These are phyloP conservation scores for Catonia carolina DNA, from an alignment of 2,888 invertebrate genomes.

Conservation along the genomic window DNA sequence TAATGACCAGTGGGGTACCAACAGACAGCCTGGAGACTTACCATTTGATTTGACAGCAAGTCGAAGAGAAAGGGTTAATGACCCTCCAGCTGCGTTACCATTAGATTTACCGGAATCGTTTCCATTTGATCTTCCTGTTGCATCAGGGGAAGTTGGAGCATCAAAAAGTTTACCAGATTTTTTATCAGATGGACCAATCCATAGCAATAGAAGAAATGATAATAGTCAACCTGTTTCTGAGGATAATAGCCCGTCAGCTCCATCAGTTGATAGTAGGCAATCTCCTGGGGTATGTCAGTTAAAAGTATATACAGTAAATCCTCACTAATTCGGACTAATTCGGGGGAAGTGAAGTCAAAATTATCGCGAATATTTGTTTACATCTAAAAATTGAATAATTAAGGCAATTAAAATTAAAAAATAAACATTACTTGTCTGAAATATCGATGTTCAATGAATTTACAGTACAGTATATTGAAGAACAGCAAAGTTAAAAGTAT, in stretches of 20 bases:
- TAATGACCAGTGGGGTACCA: constrained; percentile 21
- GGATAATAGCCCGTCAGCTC: constrained; percentile 20
- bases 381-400: too few species aligned
- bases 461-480: too few species aligned
- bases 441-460: too few species aligned
- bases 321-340: too few species aligned
- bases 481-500: too few species aligned
- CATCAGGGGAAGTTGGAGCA: constrained; percentile 28
- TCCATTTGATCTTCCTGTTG: constrained; percentile 27
- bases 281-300: constrained; percentile 12
- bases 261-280: constrained; percentile 4
- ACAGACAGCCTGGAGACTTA: constrained; percentile 14
- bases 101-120: constrained; percentile 25
- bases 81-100: constrained; percentile 17
- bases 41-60: constrained; percentile 24
- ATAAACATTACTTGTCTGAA: too few species aligned
- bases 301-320: neutral
- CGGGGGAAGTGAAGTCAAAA: too few species aligned
- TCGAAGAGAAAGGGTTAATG: constrained; percentile 14
- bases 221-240: constrained; percentile 23
- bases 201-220: constrained; percentile 39
- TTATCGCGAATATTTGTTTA: too few species aligned
- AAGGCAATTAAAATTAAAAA: too few species aligned
- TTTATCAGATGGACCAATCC: constrained; percentile 60
- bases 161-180: constrained; percentile 60